phyloP scores from a whole-genome alignment of 2,113 vertebrate species.

The Pontoporia blainvillei region DNA sequence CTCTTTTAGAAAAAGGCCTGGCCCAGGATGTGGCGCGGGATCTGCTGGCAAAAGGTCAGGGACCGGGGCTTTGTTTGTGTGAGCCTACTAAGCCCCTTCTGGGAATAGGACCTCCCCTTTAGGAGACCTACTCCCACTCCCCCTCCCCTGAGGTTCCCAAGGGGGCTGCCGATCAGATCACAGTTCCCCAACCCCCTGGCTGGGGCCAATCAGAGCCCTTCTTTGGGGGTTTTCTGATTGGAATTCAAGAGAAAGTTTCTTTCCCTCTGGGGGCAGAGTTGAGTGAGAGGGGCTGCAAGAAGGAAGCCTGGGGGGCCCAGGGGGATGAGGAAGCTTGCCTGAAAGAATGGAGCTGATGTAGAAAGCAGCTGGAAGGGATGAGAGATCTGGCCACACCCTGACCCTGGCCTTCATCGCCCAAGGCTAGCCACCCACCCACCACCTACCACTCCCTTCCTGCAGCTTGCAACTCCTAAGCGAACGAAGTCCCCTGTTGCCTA shows the following conservation, averaged over 20 bases:
- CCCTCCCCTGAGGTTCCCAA: neutral
- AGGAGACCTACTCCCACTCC: neutral
- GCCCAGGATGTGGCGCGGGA: neutral
- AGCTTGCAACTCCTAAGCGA: neutral
- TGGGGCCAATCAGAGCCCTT: neutral
- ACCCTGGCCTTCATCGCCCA: neutral
- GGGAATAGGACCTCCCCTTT: neutral
- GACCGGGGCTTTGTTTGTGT: neutral
- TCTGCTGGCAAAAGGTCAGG: neutral
- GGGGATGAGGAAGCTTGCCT: neutral
- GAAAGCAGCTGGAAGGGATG: neutral
- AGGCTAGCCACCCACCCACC: neutral
- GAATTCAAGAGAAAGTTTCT: conserved; percentile 27
- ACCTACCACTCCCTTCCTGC: neutral
- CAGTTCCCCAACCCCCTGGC: neutral
- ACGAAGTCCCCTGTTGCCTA: neutral
- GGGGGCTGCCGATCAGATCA: conserved; percentile 25
- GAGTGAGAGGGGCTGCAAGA: neutral
- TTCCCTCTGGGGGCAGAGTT: conserved; percentile 9
- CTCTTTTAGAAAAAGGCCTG: neutral
- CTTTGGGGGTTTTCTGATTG: conserved; percentile 20
- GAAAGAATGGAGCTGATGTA: neutral
- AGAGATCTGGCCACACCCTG: neutral
- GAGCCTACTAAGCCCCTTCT: neutral
- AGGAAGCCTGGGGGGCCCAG: neutral